These are phyloP conservation scores for Drosophila subobscura DNA, from an alignment of 1,140 invertebrate genomes.

Conservation along the genomic window DNA sequence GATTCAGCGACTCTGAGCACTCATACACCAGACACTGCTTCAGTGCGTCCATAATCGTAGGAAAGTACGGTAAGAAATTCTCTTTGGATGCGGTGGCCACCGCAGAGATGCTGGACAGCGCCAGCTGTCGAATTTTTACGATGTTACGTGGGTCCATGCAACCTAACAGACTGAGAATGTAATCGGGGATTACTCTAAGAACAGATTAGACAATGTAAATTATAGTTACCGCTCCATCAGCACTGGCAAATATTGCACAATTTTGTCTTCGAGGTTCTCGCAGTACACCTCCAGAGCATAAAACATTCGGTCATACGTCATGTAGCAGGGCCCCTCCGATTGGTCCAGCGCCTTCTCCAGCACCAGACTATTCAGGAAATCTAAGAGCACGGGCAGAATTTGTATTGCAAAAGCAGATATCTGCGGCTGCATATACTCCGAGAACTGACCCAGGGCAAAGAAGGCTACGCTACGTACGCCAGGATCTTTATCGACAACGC, in stretches of 20 bases:
- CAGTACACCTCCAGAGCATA: constrained; percentile 92
- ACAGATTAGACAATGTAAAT: background rate
- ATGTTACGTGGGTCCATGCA: constrained; percentile 86
- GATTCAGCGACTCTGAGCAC: constrained; percentile 84
- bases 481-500: constrained; percentile 87
- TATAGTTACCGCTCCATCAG: constrained; percentile 87
- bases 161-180: constrained; percentile 84
- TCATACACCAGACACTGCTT: constrained; percentile 86
- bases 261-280: constrained; percentile 90
- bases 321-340: constrained; percentile 85
- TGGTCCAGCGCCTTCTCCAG: constrained; percentile 84
- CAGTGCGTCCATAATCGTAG: constrained; percentile 87
- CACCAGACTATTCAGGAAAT: constrained; percentile 87
- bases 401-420: constrained; percentile 89
- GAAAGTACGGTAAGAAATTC: constrained; percentile 89
- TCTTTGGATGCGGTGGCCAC: constrained; percentile 89
- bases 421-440: constrained; percentile 90
- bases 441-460: constrained; percentile 92
- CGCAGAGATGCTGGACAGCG: constrained; percentile 88
- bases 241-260: constrained; percentile 89
- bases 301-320: constrained; percentile 87
- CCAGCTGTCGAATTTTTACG: constrained; percentile 87
- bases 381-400: constrained; percentile 90
- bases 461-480: constrained; percentile 89
- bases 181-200: too few relatives aligned